These are phyloP conservation scores for Lutjanus erythropterus DNA, from an alignment of 2,113 vertebrate species.

Conservation along the genomic window DNA sequence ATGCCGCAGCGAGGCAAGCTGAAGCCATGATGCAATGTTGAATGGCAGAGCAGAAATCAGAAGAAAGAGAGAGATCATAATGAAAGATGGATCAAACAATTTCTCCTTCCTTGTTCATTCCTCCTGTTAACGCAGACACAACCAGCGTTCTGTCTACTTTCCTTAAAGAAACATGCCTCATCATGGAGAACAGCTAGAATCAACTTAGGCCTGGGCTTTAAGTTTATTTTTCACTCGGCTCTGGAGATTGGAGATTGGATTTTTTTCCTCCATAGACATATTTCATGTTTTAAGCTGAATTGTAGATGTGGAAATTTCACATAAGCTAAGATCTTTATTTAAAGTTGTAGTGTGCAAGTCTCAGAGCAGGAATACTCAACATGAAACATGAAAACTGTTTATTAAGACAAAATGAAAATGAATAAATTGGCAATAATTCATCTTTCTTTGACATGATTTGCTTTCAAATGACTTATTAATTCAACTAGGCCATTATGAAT, in stretches of 20 bases:
- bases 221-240: background rate
- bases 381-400: no score
- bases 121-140: conserved; percentile 1
- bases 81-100: conserved; percentile 52
- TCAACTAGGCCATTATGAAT: no score
- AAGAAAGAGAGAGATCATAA: conserved; percentile 6
- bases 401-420: no score
- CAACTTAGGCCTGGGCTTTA: background rate
- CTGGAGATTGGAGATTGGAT: no score
- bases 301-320: background rate
- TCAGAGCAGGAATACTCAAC: no score
- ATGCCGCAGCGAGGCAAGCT: conserved; percentile 2
- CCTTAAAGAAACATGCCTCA: background rate
- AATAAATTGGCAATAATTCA: no score
- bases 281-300: background rate
- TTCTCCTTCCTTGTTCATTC: conserved; percentile 9
- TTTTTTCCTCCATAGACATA: background rate
- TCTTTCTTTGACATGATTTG: no score
- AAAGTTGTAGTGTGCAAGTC: no score
- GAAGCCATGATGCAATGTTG: conserved; percentile 49
- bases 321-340: background rate
- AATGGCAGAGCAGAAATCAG: conserved; percentile 53
- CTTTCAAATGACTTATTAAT: no score
- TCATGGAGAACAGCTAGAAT: background rate
- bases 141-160: background rate